Evolutionary conservation across 1,140 invertebrate genomes (phyloP).

Genomic region (Panulirus ornatus): DNA sequence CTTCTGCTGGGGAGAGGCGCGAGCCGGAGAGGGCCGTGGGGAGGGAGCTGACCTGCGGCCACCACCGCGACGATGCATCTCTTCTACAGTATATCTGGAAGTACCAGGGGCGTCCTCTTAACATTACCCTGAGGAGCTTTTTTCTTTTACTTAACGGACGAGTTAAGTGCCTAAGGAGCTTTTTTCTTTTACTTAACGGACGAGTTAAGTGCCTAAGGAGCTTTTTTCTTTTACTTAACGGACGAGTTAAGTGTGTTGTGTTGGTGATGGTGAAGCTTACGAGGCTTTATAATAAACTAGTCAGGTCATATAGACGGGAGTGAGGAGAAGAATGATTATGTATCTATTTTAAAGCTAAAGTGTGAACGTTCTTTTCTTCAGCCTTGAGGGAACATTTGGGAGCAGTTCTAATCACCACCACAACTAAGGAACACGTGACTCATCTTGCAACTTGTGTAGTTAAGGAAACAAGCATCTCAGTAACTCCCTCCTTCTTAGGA

Average conservation of each 20-base stretch:
- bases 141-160: neutral
- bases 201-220: neutral
- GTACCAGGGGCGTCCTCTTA: neutral
- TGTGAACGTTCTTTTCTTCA: no score
- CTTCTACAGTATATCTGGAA: slow-evolving; percentile 76
- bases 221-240: no score
- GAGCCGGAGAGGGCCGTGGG: slow-evolving; percentile 17
- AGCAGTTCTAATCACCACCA: neutral
- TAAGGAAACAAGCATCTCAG: neutral
- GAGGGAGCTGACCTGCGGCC: slow-evolving; percentile 72
- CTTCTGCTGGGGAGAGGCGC: slow-evolving; percentile 31
- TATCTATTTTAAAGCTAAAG: no score
- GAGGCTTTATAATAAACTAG: no score
- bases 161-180: neutral
- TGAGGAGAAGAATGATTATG: no score
- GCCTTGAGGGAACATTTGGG: neutral
- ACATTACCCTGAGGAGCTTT: neutral
- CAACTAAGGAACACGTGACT: neutral
- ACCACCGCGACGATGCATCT: slow-evolving; percentile 78
- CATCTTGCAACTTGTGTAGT: no score
- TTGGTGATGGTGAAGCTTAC: no score
- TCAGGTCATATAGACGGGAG: no score
- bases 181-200: neutral
- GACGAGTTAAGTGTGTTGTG: no score
- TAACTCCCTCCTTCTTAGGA: neutral